phyloP scores from a whole-genome alignment of 1,140 invertebrate genomes.

The Pseudomyrmex pallidus region DNA sequence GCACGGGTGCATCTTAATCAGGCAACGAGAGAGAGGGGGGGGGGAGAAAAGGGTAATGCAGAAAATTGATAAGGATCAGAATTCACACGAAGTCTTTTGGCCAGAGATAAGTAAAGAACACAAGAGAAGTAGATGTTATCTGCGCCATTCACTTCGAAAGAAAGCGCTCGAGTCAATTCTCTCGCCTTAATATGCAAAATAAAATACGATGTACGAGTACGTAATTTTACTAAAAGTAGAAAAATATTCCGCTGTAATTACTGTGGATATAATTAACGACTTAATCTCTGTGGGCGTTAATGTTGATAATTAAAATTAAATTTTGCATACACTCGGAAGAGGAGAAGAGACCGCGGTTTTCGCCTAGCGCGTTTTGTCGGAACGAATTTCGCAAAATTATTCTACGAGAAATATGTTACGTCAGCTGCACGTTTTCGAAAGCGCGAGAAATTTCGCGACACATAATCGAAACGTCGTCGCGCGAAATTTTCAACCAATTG shows the following conservation, averaged over 20 bases:
- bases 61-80: slow-evolving; percentile 24
- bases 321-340: background rate
- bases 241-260: too few relatives aligned
- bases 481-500: slow-evolving; percentile 11
- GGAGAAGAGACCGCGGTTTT: background rate
- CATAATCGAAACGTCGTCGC: background rate
- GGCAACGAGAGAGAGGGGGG: too few relatives aligned
- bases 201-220: background rate
- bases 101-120: background rate
- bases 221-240: too few relatives aligned
- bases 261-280: too few relatives aligned
- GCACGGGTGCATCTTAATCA: slow-evolving; percentile 10
- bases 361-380: background rate
- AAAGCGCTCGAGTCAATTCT: background rate
- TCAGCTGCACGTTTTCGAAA: background rate
- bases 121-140: background rate
- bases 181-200: background rate
- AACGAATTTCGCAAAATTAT: background rate
- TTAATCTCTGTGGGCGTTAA: too few relatives aligned
- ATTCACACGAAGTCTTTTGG: too few relatives aligned
- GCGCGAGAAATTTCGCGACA: background rate
- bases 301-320: background rate
- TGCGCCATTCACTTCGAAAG: background rate
- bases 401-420: background rate
- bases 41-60: background rate